Percentiles rank a stretch among this genome's conserved stretches.
These are phyloP conservation scores for Numenius phaeopus DNA, from an alignment of 2,797 vertebrate species.

Conservation along the genomic window DNA sequence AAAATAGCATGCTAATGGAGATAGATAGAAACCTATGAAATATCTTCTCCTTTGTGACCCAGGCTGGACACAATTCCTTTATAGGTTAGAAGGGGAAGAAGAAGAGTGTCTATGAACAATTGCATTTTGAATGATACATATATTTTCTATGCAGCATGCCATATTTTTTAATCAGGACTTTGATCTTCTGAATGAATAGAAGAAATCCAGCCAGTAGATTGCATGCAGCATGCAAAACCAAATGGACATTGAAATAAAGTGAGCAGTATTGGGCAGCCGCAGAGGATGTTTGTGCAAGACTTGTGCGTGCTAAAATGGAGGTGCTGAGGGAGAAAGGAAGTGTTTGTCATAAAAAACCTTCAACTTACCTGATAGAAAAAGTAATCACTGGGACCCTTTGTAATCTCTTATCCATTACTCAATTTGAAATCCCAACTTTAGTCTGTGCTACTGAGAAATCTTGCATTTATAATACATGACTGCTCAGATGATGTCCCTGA, in stretches of 20 bases:
- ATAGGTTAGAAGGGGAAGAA: background rate
- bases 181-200: background rate
- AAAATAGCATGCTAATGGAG: background rate
- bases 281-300: background rate
- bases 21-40: background rate
- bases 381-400: background rate
- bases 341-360: accelerated
- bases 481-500: background rate
- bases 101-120: background rate
- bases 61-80: background rate
- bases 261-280: background rate
- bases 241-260: background rate
- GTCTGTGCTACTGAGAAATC: background rate
- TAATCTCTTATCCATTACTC: background rate
- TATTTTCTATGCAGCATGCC: background rate
- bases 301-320: background rate
- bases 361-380: background rate
- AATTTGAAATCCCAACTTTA: background rate
- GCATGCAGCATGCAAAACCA: background rate
- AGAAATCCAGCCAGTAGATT: background rate
- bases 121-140: background rate
- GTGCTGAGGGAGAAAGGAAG: background rate
- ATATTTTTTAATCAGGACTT: background rate
- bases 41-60: background rate
- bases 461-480: background rate